phyloP scores from a whole-genome alignment of 1,140 invertebrate genomes.

The Pararge aegeria region DNA sequence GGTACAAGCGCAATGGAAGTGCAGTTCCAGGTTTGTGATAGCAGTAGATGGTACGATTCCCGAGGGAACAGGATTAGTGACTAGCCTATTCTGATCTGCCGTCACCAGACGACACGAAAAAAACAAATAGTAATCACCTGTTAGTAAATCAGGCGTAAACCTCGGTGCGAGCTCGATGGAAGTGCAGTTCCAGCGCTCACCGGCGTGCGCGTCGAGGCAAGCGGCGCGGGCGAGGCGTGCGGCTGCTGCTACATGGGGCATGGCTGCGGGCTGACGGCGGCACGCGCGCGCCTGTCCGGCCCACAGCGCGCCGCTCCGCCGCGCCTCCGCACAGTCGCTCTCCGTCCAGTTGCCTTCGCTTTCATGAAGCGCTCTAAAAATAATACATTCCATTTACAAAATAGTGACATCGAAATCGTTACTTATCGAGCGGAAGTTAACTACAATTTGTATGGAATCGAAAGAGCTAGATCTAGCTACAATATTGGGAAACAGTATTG shows the following conservation, averaged over 20 bases:
- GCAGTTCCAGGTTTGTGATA: too few species aligned
- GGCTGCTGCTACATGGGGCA: slow-evolving; percentile 87
- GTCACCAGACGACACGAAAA: too few species aligned
- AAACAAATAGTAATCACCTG: slow-evolving; percentile 80
- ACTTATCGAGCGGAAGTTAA: too few species aligned
- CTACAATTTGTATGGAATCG: too few species aligned
- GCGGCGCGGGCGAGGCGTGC: slow-evolving; percentile 84
- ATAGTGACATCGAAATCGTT: too few species aligned
- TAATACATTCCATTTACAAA: background rate
- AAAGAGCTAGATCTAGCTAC: too few species aligned
- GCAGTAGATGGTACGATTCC: too few species aligned
- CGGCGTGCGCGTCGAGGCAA: slow-evolving; percentile 86
- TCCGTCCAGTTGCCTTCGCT: slow-evolving; percentile 71
- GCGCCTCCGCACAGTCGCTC: slow-evolving; percentile 75
- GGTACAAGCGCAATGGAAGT: too few species aligned
- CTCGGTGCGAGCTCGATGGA: slow-evolving; percentile 86
- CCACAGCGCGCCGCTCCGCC: slow-evolving; percentile 80
- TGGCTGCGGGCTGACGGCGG: slow-evolving; percentile 83
- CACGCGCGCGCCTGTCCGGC: slow-evolving; percentile 84
- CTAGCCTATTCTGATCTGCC: too few species aligned
- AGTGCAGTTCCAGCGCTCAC: slow-evolving; percentile 92
- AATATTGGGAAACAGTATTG: too few species aligned
- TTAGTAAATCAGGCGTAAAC: slow-evolving; percentile 86
- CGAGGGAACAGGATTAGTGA: too few species aligned
- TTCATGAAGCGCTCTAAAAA: slow-evolving; percentile 57